Evolutionary conservation across 2,888 invertebrate species (phyloP).

Genomic region (Torymus texanus): DNA sequence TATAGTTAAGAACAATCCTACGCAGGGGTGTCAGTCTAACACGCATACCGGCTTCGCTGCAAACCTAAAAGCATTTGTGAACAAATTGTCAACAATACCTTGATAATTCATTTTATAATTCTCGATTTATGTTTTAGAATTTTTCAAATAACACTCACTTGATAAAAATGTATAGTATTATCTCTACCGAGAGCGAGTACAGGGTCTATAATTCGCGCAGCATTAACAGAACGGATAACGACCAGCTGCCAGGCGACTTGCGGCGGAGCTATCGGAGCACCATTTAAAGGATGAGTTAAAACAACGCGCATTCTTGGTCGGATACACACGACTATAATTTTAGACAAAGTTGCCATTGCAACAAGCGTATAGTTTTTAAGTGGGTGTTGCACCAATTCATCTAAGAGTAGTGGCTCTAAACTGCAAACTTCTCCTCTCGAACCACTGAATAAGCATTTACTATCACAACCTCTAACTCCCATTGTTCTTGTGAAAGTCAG

Average conservation of each 20-base stretch:
- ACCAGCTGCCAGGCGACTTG: slow-evolving; percentile 95
- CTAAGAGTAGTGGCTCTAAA: slow-evolving; percentile 82
- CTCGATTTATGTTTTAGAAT: background rate
- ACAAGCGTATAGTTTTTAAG: slow-evolving; percentile 86
- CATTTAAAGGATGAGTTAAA: slow-evolving; percentile 85
- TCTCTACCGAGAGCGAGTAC: slow-evolving; percentile 93
- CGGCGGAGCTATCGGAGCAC: slow-evolving; percentile 86
- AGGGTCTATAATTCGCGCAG: slow-evolving; percentile 84
- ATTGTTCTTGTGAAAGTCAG: slow-evolving; percentile 91
- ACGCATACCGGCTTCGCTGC: slow-evolving; percentile 77
- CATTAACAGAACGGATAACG: slow-evolving; percentile 84
- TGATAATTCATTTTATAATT: background rate
- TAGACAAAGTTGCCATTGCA: slow-evolving; percentile 95
- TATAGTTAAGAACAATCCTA: slow-evolving; percentile 83
- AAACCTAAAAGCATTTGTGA: slow-evolving; percentile 70
- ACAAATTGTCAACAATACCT: background rate
- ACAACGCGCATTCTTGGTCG: slow-evolving; percentile 86
- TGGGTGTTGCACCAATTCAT: slow-evolving; percentile 79
- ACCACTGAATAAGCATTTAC: slow-evolving; percentile 96
- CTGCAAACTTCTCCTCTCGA: slow-evolving; percentile 95
- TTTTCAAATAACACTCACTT: slow-evolving; percentile 75
- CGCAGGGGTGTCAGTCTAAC: slow-evolving; percentile 82
- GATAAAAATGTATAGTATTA: slow-evolving; percentile 89
- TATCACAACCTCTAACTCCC: slow-evolving; percentile 91
- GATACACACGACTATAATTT: slow-evolving; percentile 87